Evolutionary conservation across 2,113 vertebrate species (phyloP), one percentile per base, ranked within the genome.

Genomic region (Athene noctua): DNA sequence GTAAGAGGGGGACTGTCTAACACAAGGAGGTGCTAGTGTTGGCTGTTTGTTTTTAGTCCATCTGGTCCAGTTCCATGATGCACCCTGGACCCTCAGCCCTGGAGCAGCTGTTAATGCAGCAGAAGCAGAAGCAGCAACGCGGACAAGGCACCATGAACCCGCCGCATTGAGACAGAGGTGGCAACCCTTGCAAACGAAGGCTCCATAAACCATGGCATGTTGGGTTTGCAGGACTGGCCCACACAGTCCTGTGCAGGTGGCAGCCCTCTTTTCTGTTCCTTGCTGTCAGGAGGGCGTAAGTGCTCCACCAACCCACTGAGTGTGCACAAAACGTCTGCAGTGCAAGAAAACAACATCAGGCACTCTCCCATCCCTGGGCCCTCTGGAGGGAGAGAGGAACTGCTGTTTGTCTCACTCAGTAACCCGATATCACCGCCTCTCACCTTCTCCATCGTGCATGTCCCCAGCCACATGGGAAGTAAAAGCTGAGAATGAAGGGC

Each of bases 31-130:
- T 96, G 49, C 88, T 94, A 94, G 66, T 51, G 66, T 82, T 93
- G 89, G 57, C 71, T 95, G n/a, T 97, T 94, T 95, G 95, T 90
- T 96, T 97, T 68, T 92, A 99, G 99, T 99, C 99, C n/a, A 99
- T 99, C 98, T 99, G 99, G 99, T 99, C 99, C 80, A 99, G 99
- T 97, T 99, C 99, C 96, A 99, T 99, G 99, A 99, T 99, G 99
- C 99, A 99, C 94, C 99, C 99, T 12, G 99, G 99, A 95, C 99
- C 99, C 44, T 99, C 99, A 25, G 99, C 99, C 54, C 98, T 99
- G 98, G 99, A 99, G 98, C 99, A 99, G 98, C 99, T 99, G 97
- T 98, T 99, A 93, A 99, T 99, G 99, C 99, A 99, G 98, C 99
- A 99, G 98, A 99, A 99, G 91, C 99, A 99, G 98, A 99, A 99